Conservation (phyloP, 2,797 vertebrate species). For the Spatula clypeata region DNA sequence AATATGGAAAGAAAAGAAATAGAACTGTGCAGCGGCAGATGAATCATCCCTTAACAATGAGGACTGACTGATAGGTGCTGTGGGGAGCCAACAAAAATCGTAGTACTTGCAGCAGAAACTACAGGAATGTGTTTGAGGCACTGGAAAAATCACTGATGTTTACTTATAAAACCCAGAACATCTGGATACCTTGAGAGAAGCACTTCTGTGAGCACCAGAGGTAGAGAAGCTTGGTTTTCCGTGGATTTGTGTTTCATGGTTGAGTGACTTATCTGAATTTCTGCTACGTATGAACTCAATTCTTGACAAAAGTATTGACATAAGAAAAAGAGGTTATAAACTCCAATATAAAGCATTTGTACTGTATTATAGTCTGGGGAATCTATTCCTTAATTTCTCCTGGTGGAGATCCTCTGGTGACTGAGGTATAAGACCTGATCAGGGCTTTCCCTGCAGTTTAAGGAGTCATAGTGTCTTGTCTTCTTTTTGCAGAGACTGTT, state of each 20-base stretch:
- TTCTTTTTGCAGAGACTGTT: background rate
- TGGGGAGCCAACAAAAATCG: background rate
- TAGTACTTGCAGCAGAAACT: background rate
- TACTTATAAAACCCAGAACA: background rate
- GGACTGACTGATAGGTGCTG: background rate
- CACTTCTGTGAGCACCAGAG: background rate
- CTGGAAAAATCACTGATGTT: background rate
- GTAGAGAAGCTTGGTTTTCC: background rate
- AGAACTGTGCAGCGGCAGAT: background rate
- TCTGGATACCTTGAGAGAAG: background rate
- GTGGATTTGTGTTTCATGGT: background rate
- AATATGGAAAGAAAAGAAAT: background rate
- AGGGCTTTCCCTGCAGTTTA: background rate
- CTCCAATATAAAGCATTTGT: too few species aligned
- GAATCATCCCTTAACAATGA: accelerated
- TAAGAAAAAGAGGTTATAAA: background rate
- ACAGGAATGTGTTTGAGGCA: background rate
- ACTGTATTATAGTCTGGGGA: background rate
- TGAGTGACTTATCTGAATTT: background rate
- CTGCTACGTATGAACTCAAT: background rate
- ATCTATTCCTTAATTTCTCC: background rate
- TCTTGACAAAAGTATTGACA: background rate
- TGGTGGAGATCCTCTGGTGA: background rate
- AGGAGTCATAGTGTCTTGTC: background rate
- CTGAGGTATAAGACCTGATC: background rate